Base-by-base conservation (phyloP, 2,113 vertebrate species). In the Phrynosoma platyrhinos region DNA sequence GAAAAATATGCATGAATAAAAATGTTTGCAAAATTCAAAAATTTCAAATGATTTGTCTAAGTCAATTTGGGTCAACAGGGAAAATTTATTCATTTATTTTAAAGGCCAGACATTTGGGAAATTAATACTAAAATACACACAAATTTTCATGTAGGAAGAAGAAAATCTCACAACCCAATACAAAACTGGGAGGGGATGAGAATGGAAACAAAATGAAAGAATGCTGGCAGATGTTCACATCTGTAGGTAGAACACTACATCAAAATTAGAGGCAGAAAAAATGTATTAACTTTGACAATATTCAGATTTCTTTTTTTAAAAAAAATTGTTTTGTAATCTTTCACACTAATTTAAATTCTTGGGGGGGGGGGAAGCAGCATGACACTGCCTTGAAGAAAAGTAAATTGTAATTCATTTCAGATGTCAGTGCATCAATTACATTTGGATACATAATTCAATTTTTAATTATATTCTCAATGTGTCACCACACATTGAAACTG, bases 391-490 rank as follows among this genome's bases (percentile, higher is more conserved):
- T 86, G 36, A 86, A 82, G 47, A 78, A 78, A 82, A 55, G 52
- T 78, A 79, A 82, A 58, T 86, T 62, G 69, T 84, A 58, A 82
- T 88, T 78, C 79, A 86, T 86, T 86, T 71, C 58, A 77, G 62
- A 79, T 78, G 52, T 62, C 74, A 84, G 47, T 86, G 21, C 18
- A 77, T 64, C 85, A 82, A 52, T 83, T 90, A 71, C 30, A 71
- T 83, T 69, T 78, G 84, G 64, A 42, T 62, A 27, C 77, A 7
- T 27, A 62, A 30, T 82, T 86, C 83, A 55, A 78, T 76, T 2
- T 8, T 30, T 86, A 83, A 86, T 90, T 90, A 69, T 90, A 14
- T 81, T 87, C 80, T 42, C 78, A 74, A 20, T 74, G n/a, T 81
- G 78, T 47, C 32, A 42, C 9, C 27, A n/a, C 18, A 87, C 55